Percentiles rank a stretch among this genome's conserved stretches.
Conservation (phyloP, 1,140 invertebrate genomes). For the Lordiphosa mommai region DNA sequence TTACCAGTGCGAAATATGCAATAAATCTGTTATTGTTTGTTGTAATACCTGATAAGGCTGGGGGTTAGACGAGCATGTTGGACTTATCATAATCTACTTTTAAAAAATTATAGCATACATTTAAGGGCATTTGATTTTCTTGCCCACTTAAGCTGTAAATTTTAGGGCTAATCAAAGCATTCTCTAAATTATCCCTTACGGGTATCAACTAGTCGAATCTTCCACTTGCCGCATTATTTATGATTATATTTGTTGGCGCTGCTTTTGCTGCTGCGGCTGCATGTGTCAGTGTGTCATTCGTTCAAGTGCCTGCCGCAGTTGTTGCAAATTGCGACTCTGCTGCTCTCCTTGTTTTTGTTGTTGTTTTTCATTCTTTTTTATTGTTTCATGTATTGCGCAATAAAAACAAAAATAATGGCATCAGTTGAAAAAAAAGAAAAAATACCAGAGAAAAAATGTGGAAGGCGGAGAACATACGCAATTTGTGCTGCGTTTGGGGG, state of each 20-base stretch:
- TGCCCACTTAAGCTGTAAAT: too few species aligned
- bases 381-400: conserved; percentile 66
- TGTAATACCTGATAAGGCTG: conserved; percentile 20
- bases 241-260: conserved; percentile 4
- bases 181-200: not conserved
- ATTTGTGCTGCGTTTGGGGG: conserved; percentile 63
- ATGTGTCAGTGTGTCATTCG: conserved; percentile 48
- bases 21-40: conserved; percentile 76
- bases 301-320: conserved; percentile 66
- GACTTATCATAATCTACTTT: not conserved
- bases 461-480: conserved; percentile 45
- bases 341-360: conserved; percentile 23
- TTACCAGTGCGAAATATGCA: conserved; percentile 72
- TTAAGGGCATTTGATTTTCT: too few species aligned
- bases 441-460: conserved; percentile 10
- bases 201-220: conserved; percentile 8
- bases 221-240: conserved; percentile 2
- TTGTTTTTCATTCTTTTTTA: conserved; percentile 40
- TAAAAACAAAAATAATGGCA: conserved; percentile 74
- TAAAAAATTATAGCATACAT: too few species aligned
- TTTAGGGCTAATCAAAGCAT: not conserved
- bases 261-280: conserved; percentile 20
- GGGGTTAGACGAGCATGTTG: conserved; percentile 2
- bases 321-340: conserved; percentile 56
- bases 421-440: conserved; percentile 22